Base-by-base conservation (phyloP, 2,888 invertebrate species). In the Galeruca laticollis region DNA sequence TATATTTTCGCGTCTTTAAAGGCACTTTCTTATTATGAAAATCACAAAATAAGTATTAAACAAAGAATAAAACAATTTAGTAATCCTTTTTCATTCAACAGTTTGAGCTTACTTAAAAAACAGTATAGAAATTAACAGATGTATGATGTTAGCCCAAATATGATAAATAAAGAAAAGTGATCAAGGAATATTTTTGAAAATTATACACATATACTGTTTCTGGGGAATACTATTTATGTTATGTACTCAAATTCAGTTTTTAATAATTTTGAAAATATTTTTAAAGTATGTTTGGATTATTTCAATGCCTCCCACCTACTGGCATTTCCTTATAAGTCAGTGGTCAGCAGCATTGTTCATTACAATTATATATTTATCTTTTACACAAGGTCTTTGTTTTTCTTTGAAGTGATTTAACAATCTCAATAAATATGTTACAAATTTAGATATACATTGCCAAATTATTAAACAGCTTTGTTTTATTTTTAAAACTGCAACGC, bases 231-330 rank as follows among this genome's bases (percentile, higher is more conserved):
- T 52, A n/a, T 40, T 40, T n/a, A 63, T 26, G 2, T 40, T 63
- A 13, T 56, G 31, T n/a, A 10, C 52, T 21, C 10, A 21, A 63
- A 63, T 57, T 47, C 56, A 43, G 33, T 10, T 3, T 18, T n/a
- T 56, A 37, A 26, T 40, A 20, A 33, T 21, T 56, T 43, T 43
- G 40, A 56, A 56, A 56, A 31, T 11, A 9, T 33, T 54, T 43
- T 11, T 52, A 20, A 52, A 13, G 11, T 9, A n/a, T 10, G 6
- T 35, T 56, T 57, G 10, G 35, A 33, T 20, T 51, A 57, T 65
- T 47, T 40, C 18, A 60, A 66, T 51, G 51, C 59, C 20, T 59
- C 37, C 51, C 66, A 59, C 66, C 66, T 51, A 59, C 66, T 47
- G 6, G 10, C 21, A 66, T 26, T 60, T 51, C 59, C 37, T 49